phyloP scores from a whole-genome alignment of 2,113 vertebrate species.

The Dicrurus megarhynchus region DNA sequence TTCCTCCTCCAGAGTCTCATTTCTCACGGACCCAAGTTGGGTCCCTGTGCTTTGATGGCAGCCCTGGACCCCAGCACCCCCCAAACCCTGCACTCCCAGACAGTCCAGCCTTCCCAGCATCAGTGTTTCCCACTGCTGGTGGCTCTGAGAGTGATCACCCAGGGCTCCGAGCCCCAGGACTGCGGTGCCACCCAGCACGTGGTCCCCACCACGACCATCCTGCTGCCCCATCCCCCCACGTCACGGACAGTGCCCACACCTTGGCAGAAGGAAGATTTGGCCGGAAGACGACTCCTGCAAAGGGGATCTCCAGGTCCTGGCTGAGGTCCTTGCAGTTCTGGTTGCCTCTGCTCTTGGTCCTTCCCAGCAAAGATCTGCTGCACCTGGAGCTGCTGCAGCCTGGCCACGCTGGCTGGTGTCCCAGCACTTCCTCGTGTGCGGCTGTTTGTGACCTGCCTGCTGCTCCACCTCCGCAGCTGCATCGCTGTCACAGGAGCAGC shows the following conservation, averaged over 20 bases:
- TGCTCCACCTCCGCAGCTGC: constrained; percentile 53
- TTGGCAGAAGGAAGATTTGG: neutral
- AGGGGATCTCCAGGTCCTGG: neutral
- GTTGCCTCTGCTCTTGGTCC: neutral
- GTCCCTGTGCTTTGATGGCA: neutral
- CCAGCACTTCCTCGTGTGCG: neutral
- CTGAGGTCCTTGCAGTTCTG: neutral
- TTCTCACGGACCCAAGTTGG: neutral
- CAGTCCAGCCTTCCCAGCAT: neutral
- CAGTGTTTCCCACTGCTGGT: neutral
- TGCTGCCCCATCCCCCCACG: neutral
- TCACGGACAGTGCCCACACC: neutral
- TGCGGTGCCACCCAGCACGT: rapidly evolving
- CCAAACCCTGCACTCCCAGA: neutral
- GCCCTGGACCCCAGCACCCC: neutral
- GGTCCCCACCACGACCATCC: neutral
- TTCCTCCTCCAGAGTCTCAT: neutral
- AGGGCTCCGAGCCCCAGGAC: neutral
- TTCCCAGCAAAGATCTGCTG: neutral
- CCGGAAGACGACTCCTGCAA: neutral
- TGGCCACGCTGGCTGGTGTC: neutral
- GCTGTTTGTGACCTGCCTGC: constrained; percentile 33
- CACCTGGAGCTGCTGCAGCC: neutral
- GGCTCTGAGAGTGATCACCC: neutral
- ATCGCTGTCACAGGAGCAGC: neutral